Conservation (phyloP, 2,888 invertebrate genomes). For the Pheosia tremula region DNA sequence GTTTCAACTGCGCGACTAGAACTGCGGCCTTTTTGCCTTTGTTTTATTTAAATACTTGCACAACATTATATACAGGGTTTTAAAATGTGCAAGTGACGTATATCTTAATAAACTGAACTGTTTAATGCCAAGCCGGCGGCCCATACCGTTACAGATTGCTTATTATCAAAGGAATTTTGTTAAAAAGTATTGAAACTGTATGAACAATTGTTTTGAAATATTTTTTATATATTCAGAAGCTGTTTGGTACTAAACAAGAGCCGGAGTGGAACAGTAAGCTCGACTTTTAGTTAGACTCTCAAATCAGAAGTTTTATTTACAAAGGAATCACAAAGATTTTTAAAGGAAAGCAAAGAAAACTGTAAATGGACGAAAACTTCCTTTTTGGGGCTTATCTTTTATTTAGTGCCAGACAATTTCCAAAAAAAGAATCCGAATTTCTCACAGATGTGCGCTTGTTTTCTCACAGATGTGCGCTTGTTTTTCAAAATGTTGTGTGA, state of each 20-base stretch:
- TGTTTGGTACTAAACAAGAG: not conserved
- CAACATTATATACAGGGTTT: constrained; percentile 7
- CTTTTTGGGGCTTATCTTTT: not conserved
- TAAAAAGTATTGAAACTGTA: not conserved
- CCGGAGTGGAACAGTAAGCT: too few species aligned
- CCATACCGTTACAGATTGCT: not conserved
- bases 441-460: constrained; percentile 11
- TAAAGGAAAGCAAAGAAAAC: too few species aligned
- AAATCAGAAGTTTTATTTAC: too few species aligned
- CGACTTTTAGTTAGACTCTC: too few species aligned
- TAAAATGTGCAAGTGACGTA: not conserved
- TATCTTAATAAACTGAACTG: not conserved
- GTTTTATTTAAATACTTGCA: not conserved
- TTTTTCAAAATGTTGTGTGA: constrained; percentile 21
- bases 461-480: constrained; percentile 2
- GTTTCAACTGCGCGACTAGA: not conserved
- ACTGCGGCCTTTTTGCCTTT: not conserved
- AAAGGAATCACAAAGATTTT: too few species aligned
- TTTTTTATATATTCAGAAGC: not conserved
- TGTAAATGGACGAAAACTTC: too few species aligned
- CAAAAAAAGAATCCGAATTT: constrained; percentile 16
- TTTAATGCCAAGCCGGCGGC: not conserved
- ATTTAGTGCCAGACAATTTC: not conserved
- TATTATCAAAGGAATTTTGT: not conserved
- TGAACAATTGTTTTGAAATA: not conserved